Base-by-base conservation (phyloP, 2,113 vertebrate species). In the Nicator chloris region DNA sequence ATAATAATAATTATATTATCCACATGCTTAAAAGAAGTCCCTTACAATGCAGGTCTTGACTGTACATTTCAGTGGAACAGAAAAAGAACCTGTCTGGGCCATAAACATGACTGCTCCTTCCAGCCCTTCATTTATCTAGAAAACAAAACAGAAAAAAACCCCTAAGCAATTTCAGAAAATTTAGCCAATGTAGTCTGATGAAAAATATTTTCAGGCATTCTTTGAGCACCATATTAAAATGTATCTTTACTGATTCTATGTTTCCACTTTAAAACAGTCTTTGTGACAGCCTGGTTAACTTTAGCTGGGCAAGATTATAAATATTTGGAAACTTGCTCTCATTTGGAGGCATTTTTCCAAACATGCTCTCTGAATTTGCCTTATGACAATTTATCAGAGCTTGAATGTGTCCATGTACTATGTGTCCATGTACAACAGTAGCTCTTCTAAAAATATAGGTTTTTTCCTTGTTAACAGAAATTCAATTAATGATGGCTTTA, bases 21-120 rank as follows among this genome's bases (percentile, higher is more conserved):
- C 35, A 56, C 22, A 4, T 63, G 80, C 42, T 83, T 42, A 24
- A 49, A 50, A 24, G 42, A 16, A 70, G 45, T 57, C 28, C 97
- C 99, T 98, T 88, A 99, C 99, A 16, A 97, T 92, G 94, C 99
- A 99, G 78, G 98, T 99, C 98, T 99, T 99, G 24, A 93, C 97
- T 69, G 98, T 98, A 60, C 99, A 99, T 90, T 97, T 98, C 86
- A 99, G 39, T 3, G 98, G 98, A 35, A 99, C 96, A 42, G 98
- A 98, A 93, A 99, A 99, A 26, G 93, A 22, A 27, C 98, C 99
- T 4, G 96, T 97, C 71, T 98, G 97, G 50, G 99, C 98, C 91
- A 96, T 83, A 92, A 99, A 99, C 17, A 96, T 96, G 73, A 99
- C 56, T 53, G 97, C 97, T 93, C 99, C 99, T 95, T 98, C 98